A percentile compares a stretch with the other conserved stretches of the same genome.
phyloP scores from a whole-genome alignment of 2,113 vertebrate genomes.

The Haplochromis burtoni region DNA sequence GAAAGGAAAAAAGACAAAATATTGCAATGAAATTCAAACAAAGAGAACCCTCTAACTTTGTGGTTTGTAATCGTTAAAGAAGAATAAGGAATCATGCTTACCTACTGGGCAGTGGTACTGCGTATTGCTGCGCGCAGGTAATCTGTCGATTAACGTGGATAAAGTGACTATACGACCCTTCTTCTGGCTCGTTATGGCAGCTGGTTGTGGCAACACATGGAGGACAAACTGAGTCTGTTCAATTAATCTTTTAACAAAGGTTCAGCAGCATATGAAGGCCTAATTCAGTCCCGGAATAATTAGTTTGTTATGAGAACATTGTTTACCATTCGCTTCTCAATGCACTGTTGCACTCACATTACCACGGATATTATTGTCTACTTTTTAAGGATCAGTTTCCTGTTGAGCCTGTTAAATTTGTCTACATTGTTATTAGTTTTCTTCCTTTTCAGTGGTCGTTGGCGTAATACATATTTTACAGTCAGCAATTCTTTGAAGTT shows the following conservation, averaged over 20 bases:
- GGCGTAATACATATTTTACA: background rate
- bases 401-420: constrained; percentile 19
- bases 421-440: background rate
- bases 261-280: constrained; percentile 10
- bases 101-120: background rate
- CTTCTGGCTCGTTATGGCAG: background rate
- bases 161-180: background rate
- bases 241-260: constrained; percentile 28
- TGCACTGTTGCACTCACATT: constrained; percentile 38
- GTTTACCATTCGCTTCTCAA: constrained; percentile 21
- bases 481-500: background rate
- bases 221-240: background rate
- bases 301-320: constrained; percentile 22
- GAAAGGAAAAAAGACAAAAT: background rate
- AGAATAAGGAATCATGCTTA: background rate
- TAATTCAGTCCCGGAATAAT: constrained; percentile 30
- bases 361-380: constrained; percentile 13
- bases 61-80: background rate
- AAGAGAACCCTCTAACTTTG: background rate
- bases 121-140: background rate
- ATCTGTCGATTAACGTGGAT: background rate
- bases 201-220: background rate
- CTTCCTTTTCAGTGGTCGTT: background rate
- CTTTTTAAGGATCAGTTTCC: constrained; percentile 3
- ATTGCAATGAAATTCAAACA: background rate